Base-by-base conservation (phyloP, 2,888 invertebrate species). In the Synergus japonicus region DNA sequence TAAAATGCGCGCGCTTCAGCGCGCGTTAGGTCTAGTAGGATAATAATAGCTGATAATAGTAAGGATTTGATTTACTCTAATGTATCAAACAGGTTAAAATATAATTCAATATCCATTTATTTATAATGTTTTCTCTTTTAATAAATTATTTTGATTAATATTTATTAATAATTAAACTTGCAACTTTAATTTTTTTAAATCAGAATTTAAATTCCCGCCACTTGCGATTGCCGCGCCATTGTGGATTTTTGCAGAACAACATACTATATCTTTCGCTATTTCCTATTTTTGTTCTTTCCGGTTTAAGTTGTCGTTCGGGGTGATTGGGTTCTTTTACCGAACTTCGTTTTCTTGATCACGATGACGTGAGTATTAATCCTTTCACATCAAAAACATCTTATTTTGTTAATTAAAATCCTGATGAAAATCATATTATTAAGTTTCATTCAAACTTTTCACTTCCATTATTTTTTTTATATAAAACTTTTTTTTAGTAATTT, bases 301-400 rank as follows among this genome's bases (percentile, higher is more conserved):
- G 49, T 73, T 54, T 73, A 22, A 73, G 69, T 37, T 49, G 5
- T 73, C 29, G 18, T n/a, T 12, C 15, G 49, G 15, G 46, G 54
- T 54, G 69, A n/a, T 49, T n/a, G 37, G 49, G 2, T 29, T 29
- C 3, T 37, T 13, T 69, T 22, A 3, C 12, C 4, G 0, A 22
- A 9, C 22, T 49, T 49, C 49, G 54, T 49, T 49, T 49, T 73
- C 54, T 66, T 67, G 41, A 22, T 37, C 4, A 49, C 29, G 22
- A 80, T 80, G 80, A 65, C 80, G 80, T 80, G 65, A 69, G 80
- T 80, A 80, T 79, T 46, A 73, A 86, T 86, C 85, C 78, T 54
- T 58, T 60, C 78, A 78, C 76, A 76, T 49, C 18, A 58, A 44
- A 49, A 49, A 37, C 63, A 86, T 85, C 84, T 29, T 77, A 77